Conservation (phyloP, 2,888 invertebrate species). For the Polyommatus icarus region DNA sequence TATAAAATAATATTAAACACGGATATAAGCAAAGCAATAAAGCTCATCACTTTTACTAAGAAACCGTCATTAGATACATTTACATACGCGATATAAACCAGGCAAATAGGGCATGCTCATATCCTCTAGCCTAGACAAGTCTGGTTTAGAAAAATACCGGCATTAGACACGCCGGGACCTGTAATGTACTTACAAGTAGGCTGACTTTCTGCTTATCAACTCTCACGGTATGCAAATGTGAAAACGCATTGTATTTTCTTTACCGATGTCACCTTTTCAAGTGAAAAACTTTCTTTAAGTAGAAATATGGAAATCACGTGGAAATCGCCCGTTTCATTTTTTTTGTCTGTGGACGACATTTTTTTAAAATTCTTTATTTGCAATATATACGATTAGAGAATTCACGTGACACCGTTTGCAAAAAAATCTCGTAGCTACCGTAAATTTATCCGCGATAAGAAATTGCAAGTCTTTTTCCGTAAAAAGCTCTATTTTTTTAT, state of each 20-base stretch:
- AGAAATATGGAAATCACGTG: not conserved
- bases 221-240: slow-evolving; percentile 10
- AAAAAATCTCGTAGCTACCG: too few relatives aligned
- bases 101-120: not conserved
- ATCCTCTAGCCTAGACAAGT: slow-evolving; percentile 10
- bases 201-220: slow-evolving; percentile 3
- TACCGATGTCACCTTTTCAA: not conserved
- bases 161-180: slow-evolving; percentile 3
- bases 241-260: slow-evolving; percentile 1
- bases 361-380: too few relatives aligned
- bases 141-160: slow-evolving; percentile 12
- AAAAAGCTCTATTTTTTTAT: not conserved
- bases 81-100: slow-evolving; percentile 14
- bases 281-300: not conserved
- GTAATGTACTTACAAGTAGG: slow-evolving; percentile 8
- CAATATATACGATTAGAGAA: too few relatives aligned
- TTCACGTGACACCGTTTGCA: too few relatives aligned
- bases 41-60: not conserved
- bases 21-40: not conserved
- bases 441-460: not conserved
- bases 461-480: not conserved
- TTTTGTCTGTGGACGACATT: too few relatives aligned
- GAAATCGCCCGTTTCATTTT: not conserved
- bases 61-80: not conserved
- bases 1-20: not conserved